These are phyloP conservation scores for Rotaria macrura DNA, from an alignment of 2,888 invertebrate species.

Conservation along the genomic window DNA sequence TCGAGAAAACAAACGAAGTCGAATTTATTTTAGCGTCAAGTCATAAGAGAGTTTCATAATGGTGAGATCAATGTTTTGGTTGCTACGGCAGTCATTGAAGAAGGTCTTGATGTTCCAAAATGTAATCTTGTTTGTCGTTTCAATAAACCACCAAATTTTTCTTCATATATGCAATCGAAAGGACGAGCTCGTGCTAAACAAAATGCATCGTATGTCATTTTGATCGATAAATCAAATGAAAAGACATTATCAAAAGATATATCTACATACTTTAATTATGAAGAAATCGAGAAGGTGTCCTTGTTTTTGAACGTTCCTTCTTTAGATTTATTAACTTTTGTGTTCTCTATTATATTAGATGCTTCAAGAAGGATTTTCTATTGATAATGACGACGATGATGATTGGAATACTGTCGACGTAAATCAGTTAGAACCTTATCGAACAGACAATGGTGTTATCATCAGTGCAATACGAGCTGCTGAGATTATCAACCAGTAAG, in stretches of 20 bases:
- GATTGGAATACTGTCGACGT: not conserved
- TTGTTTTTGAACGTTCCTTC: not conserved
- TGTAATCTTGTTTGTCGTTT: constrained; percentile 31
- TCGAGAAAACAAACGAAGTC: not conserved
- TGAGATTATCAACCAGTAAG: not conserved
- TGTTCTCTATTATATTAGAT: not conserved
- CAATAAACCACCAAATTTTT: constrained; percentile 24
- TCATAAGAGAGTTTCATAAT: constrained; percentile 19
- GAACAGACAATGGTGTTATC: not conserved
- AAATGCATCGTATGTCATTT: not conserved
- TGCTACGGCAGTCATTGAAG: constrained; percentile 26
- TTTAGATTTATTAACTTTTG: not conserved
- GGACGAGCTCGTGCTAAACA: constrained; percentile 31
- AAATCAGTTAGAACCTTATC: not conserved
- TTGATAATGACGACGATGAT: not conserved
- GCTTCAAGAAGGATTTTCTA: not conserved
- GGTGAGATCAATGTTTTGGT: constrained; percentile 26
- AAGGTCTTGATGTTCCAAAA: constrained; percentile 30
- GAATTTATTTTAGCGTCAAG: not conserved
- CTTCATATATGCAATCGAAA: constrained; percentile 31
- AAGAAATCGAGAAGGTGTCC: not conserved
- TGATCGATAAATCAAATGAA: not conserved
- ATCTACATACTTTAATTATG: not conserved
- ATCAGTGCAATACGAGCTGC: constrained; percentile 2
- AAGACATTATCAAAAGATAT: not conserved